Evolutionary conservation across 2,888 invertebrate genomes (phyloP).

Genomic region (Entomobrya multifasciata): DNA sequence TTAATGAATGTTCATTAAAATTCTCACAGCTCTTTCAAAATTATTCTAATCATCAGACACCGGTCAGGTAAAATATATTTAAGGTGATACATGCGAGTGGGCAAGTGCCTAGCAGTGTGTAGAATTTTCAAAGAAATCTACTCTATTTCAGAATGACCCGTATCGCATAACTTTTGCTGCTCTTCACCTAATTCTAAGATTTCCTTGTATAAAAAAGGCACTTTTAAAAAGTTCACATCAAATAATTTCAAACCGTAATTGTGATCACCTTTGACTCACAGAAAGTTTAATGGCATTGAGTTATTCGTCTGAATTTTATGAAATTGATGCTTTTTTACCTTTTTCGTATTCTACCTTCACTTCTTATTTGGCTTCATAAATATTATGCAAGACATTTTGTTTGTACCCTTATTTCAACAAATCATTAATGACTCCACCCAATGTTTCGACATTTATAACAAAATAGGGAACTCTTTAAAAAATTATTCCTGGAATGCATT

Average conservation of each 20-base stretch:
- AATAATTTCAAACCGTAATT: slow-evolving; percentile 6
- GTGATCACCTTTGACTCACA: background rate
- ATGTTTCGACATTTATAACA: slow-evolving; percentile 37
- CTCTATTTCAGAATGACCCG: background rate
- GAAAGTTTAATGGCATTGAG: slow-evolving; percentile 12
- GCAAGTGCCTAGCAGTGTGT: no score
- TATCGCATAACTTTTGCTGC: background rate
- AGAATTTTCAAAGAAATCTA: slow-evolving; percentile 12
- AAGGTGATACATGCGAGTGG: no score
- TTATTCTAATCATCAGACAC: no score
- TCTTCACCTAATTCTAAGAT: slow-evolving; percentile 9
- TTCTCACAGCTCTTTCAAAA: no score
- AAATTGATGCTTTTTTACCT: slow-evolving; percentile 23
- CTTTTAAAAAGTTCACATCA: background rate
- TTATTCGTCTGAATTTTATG: background rate
- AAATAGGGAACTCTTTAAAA: background rate
- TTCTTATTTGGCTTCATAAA: background rate
- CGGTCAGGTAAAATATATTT: no score
- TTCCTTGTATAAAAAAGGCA: background rate
- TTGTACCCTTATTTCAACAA: slow-evolving; percentile 56
- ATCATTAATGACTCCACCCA: slow-evolving; percentile 66
- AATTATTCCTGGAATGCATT: slow-evolving; percentile 55
- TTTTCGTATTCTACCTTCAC: background rate
- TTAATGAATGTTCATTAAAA: no score
- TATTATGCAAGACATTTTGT: no score